These are phyloP conservation scores for Mirounga angustirostris DNA, from an alignment of 2,113 vertebrate genomes.

Conservation along the genomic window DNA sequence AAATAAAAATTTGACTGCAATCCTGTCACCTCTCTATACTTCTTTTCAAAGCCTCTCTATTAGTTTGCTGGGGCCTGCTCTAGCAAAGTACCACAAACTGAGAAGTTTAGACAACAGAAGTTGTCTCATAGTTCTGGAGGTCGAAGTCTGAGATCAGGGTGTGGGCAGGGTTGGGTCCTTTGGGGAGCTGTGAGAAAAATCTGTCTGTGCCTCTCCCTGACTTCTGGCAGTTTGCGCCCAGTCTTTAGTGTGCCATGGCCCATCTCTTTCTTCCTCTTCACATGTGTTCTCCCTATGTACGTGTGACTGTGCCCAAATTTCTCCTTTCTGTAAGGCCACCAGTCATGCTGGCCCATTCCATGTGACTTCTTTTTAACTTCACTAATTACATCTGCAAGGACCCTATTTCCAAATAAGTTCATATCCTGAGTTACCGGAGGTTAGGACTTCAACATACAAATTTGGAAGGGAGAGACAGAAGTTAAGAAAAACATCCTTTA, in stretches of 20 bases:
- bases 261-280: not conserved
- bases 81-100: not conserved
- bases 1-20: not conserved
- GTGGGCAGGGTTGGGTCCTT: not conserved
- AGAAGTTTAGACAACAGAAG: not conserved
- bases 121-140: not conserved
- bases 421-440: not conserved
- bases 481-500: not conserved
- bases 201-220: too few species aligned
- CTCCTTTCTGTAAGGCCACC: not conserved
- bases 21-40: not conserved
- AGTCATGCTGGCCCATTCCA: not conserved
- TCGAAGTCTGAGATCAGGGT: not conserved
- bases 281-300: not conserved
- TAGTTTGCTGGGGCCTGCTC: not conserved
- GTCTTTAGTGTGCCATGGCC: too few species aligned
- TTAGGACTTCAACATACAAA: not conserved
- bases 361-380: not conserved
- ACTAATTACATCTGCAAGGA: not conserved
- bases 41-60: not conserved
- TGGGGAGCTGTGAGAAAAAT: too few species aligned
- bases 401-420: not conserved
- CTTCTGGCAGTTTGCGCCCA: not conserved
- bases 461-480: not conserved
- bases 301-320: not conserved